A percentile compares a stretch with the other conserved stretches of the same genome.
These are phyloP conservation scores for Drosophila nr. perissopoda DNA, from an alignment of 2,888 invertebrate genomes.

Conservation along the genomic window DNA sequence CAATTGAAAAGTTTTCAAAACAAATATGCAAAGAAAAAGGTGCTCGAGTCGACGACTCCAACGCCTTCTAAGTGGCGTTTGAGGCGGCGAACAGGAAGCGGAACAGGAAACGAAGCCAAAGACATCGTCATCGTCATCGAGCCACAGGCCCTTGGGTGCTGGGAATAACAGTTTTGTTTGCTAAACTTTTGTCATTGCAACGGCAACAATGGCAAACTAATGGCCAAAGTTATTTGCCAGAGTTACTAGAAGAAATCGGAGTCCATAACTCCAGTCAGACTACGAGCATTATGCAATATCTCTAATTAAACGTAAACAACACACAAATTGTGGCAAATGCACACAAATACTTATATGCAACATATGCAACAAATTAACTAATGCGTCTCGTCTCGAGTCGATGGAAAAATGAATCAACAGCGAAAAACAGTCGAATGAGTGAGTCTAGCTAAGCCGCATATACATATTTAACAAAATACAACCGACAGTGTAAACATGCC, in stretches of 20 bases:
- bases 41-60: conserved; percentile 56
- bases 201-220: conserved; percentile 63
- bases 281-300: conserved; percentile 5
- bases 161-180: conserved; percentile 67
- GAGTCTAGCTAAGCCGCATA: conserved; percentile 13
- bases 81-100: conserved; percentile 38
- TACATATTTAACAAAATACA: conserved; percentile 14
- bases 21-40: conserved; percentile 79
- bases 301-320: conserved; percentile 17
- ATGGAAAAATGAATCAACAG: conserved; percentile 13
- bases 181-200: conserved; percentile 72
- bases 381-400: neutral
- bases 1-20: conserved; percentile 74
- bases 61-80: conserved; percentile 52
- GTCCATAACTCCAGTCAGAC: conserved; percentile 7
- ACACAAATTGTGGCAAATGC: neutral
- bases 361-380: conserved; percentile 18
- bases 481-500: conserved; percentile 26
- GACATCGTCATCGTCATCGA: conserved; percentile 32
- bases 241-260: conserved; percentile 22
- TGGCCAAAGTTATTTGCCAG: conserved; percentile 43
- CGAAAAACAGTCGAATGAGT: conserved; percentile 3
- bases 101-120: conserved; percentile 41
- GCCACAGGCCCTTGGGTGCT: conserved; percentile 37
- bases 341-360: neutral